phyloP scores from a whole-genome alignment of 1,140 invertebrate genomes.

The Coptotermes formosanus region DNA sequence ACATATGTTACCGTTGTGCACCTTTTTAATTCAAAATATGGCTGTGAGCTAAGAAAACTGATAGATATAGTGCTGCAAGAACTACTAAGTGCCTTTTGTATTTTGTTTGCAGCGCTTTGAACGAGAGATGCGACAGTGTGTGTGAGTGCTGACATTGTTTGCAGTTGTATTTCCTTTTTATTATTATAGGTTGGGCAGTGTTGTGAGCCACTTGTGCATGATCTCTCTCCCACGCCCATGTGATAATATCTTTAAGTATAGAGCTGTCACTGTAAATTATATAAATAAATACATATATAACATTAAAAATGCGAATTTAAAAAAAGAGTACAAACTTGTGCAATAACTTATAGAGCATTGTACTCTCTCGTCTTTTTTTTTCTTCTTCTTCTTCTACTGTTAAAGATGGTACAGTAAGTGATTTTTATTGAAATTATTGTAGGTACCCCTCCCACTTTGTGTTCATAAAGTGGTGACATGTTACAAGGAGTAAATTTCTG shows the following conservation, averaged over 20 bases:
- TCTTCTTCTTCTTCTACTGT: background rate
- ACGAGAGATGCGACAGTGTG: background rate
- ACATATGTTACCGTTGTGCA: slow-evolving; percentile 10
- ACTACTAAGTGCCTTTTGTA: slow-evolving; percentile 2
- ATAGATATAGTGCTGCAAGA: slow-evolving; percentile 16
- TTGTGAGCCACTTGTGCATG: background rate
- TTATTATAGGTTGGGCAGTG: background rate
- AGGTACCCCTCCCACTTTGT: slow-evolving; percentile 11
- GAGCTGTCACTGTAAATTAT: slow-evolving; percentile 7
- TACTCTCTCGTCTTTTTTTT: background rate
- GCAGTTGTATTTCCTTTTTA: background rate
- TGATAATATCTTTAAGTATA: slow-evolving; percentile 6
- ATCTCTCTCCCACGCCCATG: background rate
- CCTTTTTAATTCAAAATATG: background rate
- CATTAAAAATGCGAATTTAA: background rate
- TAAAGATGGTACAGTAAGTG: background rate
- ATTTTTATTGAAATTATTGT: background rate
- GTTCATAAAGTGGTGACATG: background rate
- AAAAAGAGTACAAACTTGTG: slow-evolving; percentile 16
- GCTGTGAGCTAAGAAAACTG: slow-evolving; percentile 10
- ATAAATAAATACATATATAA: slow-evolving; percentile 7
- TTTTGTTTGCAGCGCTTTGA: background rate
- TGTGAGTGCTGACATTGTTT: background rate
- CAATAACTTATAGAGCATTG: background rate
- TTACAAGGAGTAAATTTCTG: background rate